These are phyloP conservation scores for Euleptes europaea DNA, from an alignment of 2,113 vertebrate genomes.

Conservation along the genomic window DNA sequence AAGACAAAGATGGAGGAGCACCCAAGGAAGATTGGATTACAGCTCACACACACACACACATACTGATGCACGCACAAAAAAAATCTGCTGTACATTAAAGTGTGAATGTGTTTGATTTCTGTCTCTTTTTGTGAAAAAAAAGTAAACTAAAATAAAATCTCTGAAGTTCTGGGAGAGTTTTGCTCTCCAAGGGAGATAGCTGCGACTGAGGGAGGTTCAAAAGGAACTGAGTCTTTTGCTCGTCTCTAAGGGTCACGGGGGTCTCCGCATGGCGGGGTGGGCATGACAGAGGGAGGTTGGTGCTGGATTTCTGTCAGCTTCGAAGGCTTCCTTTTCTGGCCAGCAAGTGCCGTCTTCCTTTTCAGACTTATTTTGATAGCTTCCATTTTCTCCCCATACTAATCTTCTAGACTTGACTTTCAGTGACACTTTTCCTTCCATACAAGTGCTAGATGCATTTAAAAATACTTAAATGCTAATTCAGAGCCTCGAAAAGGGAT, in stretches of 20 bases:
- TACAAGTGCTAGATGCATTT: constrained; percentile 58
- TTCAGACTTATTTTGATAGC: background rate
- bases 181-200: background rate
- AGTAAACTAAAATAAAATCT: background rate
- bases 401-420: constrained; percentile 42
- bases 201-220: background rate
- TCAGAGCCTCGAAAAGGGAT: constrained; percentile 59
- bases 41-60: background rate
- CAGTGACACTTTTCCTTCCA: constrained; percentile 39
- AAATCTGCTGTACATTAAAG: background rate
- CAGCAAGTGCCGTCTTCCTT: accelerated
- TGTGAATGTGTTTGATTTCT: background rate
- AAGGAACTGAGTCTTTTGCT: accelerated
- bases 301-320: accelerated
- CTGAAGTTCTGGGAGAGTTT: background rate
- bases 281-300: accelerated
- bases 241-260: accelerated
- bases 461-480: constrained; percentile 70
- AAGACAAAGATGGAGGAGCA: background rate
- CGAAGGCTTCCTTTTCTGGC: background rate
- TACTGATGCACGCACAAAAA: background rate
- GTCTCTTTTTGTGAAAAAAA: background rate
- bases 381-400: background rate
- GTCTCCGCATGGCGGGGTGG: accelerated
- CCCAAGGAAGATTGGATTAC: background rate